Evolutionary conservation across 2,113 vertebrate species (phyloP).

Genomic region (Gymnorhina tibicen): DNA sequence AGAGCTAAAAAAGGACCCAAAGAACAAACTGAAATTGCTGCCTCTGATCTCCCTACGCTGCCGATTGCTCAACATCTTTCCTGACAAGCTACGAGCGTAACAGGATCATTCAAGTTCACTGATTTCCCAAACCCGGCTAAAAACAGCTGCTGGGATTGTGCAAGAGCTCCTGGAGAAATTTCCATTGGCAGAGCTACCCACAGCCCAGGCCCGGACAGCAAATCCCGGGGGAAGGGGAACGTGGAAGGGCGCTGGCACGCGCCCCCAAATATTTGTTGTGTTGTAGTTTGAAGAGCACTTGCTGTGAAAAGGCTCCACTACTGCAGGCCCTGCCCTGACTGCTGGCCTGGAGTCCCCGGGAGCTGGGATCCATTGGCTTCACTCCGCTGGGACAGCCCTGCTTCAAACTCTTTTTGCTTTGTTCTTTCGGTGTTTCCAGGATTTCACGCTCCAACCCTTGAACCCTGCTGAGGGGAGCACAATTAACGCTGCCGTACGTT

Average conservation of each 20-base stretch:
- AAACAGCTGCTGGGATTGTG: conserved; percentile 76
- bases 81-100: conserved; percentile 55
- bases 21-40: background rate
- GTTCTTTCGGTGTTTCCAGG: background rate
- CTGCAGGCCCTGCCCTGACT: background rate
- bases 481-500: rapidly evolving
- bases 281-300: background rate
- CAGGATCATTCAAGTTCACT: conserved; percentile 77
- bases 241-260: background rate
- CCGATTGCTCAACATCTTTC: conserved; percentile 67
- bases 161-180: conserved; percentile 71
- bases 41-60: conserved; percentile 47
- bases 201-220: background rate
- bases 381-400: background rate
- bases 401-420: background rate
- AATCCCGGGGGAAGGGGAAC: background rate
- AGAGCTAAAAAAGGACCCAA: conserved; percentile 34
- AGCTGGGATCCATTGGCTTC: background rate
- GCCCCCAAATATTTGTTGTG: background rate
- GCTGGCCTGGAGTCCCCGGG: background rate
- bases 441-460: background rate
- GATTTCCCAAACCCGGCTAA: conserved; percentile 75
- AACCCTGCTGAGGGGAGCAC: background rate
- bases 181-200: conserved; percentile 65
- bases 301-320: background rate